phyloP scores from a whole-genome alignment of 2,888 invertebrate genomes.

The Silvanus unidentatus region DNA sequence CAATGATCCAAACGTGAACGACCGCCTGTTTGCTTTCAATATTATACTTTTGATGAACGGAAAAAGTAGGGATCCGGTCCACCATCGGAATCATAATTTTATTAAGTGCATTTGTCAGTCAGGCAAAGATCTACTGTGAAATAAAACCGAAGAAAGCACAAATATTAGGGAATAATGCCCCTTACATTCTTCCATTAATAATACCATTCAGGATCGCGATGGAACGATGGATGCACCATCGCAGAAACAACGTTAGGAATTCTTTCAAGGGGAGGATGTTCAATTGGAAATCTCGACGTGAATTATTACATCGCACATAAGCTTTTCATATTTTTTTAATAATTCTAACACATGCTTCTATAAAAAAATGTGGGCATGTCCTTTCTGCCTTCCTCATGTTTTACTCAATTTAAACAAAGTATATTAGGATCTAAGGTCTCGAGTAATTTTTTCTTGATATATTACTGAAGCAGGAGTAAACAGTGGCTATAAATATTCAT shows the following conservation, averaged over 20 bases:
- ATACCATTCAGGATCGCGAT: not conserved
- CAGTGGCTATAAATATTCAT: not conserved
- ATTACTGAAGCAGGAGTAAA: no score
- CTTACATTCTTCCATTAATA: not conserved
- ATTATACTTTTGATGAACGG: no score
- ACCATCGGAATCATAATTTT: conserved; percentile 12
- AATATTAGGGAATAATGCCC: no score
- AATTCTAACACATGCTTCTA: no score
- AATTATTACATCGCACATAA: not conserved
- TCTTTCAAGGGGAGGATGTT: not conserved
- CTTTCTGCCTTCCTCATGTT: no score
- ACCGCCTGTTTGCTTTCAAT: conserved; percentile 15
- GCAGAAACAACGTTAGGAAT: not conserved
- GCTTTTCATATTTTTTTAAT: no score
- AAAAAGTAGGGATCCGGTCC: no score
- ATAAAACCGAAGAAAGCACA: not conserved
- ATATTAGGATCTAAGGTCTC: no score
- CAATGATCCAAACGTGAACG: conserved; percentile 10
- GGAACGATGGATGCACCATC: conserved; percentile 1
- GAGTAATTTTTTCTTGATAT: no score
- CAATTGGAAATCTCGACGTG: conserved; percentile 3
- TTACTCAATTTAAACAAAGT: no score
- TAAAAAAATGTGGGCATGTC: no score
- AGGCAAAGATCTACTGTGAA: conserved; percentile 3
- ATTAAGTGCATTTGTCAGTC: conserved; percentile 9